Evolutionary conservation across 1,140 invertebrate species (phyloP).

Genomic region (Heliothis virescens): DNA sequence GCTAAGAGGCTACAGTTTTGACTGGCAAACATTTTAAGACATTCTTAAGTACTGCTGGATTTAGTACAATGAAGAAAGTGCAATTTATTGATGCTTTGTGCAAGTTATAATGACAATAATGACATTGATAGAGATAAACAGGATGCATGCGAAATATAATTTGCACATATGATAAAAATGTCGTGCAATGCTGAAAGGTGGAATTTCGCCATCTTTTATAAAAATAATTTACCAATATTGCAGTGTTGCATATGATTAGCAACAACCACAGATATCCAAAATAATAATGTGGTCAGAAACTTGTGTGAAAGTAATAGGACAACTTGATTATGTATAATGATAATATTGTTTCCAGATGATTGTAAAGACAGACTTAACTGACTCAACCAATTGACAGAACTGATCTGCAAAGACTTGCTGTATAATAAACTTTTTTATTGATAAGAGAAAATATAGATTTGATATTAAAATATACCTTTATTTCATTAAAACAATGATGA

Average conservation of each 20-base stretch:
- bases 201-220: no score
- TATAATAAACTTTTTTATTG: constrained; percentile 23
- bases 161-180: neutral
- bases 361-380: neutral
- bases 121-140: constrained; percentile 8
- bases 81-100: constrained; percentile 56
- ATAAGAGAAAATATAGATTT: constrained; percentile 67
- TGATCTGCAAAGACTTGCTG: constrained; percentile 35
- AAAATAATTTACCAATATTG: no score
- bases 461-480: constrained; percentile 57
- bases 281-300: neutral
- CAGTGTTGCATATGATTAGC: no score
- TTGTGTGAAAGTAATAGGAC: neutral
- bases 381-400: constrained; percentile 31
- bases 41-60: constrained; percentile 35
- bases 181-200: constrained; percentile 21
- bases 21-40: constrained; percentile 53
- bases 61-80: constrained; percentile 63
- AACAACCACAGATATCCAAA: neutral
- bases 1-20: constrained; percentile 89
- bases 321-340: neutral
- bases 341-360: neutral
- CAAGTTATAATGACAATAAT: constrained; percentile 11
- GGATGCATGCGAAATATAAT: neutral
- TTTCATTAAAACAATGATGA: constrained; percentile 52